Base-by-base conservation (phyloP, 2,797 vertebrate genomes). In the Okamejei kenojei region DNA sequence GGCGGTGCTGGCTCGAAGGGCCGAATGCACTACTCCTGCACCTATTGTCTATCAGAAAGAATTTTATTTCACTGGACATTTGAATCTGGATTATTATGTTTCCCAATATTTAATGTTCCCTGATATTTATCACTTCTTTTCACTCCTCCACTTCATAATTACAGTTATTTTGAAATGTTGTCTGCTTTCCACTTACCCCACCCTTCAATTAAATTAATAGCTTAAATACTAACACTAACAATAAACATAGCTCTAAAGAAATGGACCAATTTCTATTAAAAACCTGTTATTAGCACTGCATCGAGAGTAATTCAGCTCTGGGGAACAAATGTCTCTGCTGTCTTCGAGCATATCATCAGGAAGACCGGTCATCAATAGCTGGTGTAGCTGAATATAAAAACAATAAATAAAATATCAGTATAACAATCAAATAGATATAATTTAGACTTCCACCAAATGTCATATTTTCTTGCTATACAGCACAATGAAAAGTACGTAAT, bases 301-400 rank as follows among this genome's bases (percentile, higher is more conserved):
- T 93, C 96, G 95, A 0, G 97, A 97, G 94, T 95, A 96, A 93
- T 96, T 97, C 74, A 95, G 94, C 78, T 97, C 97, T 0, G 97
- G 96, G 65, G 97, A 97, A 94, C 97, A 98, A 94, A 96, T 96
- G 93, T 99, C 98, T 93, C 95, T 95, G 94, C 98, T 98, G 94
- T 99, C 98, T 82, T 99, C 99, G 94, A 99, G 96, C 98, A 99
- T 98, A 94, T 99, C 98, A 96, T 99, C 98, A 0, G 98, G 98
- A 95, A 99, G 97, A 95, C 98, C 98, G 21, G 98, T 99, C 84
- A 88, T 68, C 95, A 99, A 95, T 38, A 99, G 95, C 29, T 98
- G 98, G 93, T 99, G 98, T 93, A 99, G 95, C 98, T 99, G 96
- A 91, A 68, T 78, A 91, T 93, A 94, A 35, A 95, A 94, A 21